Conservation (phyloP, 2,888 invertebrate species). For the Ommatoiulus sabulosus region DNA sequence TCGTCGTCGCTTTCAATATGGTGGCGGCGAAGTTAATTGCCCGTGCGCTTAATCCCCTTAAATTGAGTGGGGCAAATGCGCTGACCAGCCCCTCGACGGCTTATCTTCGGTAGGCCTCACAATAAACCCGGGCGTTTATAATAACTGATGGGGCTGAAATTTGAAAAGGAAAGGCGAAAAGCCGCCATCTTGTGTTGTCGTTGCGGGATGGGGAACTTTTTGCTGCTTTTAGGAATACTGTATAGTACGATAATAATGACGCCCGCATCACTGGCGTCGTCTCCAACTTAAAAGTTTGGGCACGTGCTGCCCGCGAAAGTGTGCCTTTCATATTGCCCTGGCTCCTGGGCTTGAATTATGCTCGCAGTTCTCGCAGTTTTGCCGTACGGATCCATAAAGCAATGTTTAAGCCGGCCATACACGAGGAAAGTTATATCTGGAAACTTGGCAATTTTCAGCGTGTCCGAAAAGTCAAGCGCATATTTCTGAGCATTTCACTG, state of each 20-base stretch:
- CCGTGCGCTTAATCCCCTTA: conserved; percentile 41
- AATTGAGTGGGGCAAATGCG: conserved; percentile 25
- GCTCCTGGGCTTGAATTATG: not conserved
- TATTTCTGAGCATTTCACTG: too few species aligned
- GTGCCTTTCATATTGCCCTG: too few species aligned
- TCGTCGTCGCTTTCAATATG: conserved; percentile 17
- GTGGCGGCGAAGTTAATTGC: conserved; percentile 31
- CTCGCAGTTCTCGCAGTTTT: too few species aligned
- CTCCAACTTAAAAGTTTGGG: not conserved
- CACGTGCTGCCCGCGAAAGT: not conserved
- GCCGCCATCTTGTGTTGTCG: conserved; percentile 8
- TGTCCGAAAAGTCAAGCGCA: too few species aligned
- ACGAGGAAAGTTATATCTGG: not conserved
- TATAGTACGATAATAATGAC: not conserved
- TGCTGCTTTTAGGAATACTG: not conserved
- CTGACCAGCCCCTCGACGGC: not conserved
- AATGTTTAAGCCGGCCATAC: not conserved
- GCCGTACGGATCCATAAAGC: too few species aligned
- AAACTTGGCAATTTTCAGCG: not conserved
- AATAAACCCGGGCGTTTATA: conserved; percentile 15
- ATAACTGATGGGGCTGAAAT: not conserved
- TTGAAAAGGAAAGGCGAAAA: not conserved
- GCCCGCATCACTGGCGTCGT: not conserved
- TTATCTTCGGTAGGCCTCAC: conserved; percentile 25
- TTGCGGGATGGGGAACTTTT: conserved; percentile 9